Evolutionary conservation across 2,797 vertebrate genomes (phyloP).

Genomic region (Nyctibius grandis): DNA sequence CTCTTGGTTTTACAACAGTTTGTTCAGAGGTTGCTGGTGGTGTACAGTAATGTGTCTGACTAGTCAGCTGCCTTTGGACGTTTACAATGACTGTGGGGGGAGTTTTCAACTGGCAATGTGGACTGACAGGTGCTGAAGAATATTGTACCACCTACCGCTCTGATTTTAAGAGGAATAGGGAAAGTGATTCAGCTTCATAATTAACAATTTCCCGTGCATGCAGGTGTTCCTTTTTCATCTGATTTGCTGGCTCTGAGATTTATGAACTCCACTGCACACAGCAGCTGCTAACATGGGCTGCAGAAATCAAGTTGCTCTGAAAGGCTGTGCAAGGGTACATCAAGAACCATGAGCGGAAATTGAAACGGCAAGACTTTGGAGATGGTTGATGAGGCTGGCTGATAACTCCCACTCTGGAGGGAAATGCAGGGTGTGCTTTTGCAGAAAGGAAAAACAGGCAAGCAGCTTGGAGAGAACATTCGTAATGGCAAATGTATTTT

Average conservation of each 20-base stretch:
- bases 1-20: background rate
- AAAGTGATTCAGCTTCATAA: background rate
- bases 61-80: background rate
- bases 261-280: background rate
- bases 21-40: background rate
- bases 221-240: background rate
- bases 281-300: background rate
- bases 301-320: background rate
- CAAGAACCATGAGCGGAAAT: conserved; percentile 3
- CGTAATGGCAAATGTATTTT: background rate
- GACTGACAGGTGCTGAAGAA: background rate
- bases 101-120: background rate
- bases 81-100: background rate
- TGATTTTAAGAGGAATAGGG: background rate
- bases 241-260: background rate
- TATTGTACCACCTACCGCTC: rapidly evolving
- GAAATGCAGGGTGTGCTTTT: background rate
- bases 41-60: background rate
- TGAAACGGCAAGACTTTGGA: background rate
- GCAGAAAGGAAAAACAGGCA: background rate
- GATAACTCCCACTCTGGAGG: background rate
- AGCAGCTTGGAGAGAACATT: background rate
- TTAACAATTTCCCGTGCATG: background rate
- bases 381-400: background rate
- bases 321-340: background rate